phyloP scores from a whole-genome alignment of 2,797 vertebrate genomes.

The Tauraco hartlaubi region DNA sequence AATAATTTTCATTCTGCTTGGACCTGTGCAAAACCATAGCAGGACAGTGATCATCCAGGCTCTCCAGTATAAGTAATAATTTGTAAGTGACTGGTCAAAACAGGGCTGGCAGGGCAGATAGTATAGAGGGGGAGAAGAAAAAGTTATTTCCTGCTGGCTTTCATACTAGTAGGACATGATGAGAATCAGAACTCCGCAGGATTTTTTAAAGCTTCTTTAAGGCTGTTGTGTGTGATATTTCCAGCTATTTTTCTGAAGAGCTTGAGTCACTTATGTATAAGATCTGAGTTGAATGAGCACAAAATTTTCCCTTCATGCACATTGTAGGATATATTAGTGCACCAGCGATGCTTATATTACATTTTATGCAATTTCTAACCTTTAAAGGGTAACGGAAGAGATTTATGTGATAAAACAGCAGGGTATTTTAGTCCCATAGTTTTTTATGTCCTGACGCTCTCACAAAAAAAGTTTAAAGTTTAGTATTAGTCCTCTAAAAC shows the following conservation, averaged over 20 bases:
- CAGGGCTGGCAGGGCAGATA: not conserved
- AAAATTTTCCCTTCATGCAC: not conserved
- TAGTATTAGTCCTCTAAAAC: not conserved
- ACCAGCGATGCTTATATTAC: not conserved
- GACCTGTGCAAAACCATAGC: not conserved
- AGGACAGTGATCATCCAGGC: not conserved
- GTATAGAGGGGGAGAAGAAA: not conserved
- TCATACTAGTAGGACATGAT: not conserved
- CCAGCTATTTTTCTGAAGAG: not conserved
- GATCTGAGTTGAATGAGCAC: not conserved
- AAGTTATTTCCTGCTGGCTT: not conserved
- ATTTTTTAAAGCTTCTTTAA: not conserved
- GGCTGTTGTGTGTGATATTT: not conserved
- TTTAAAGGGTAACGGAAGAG: conserved; percentile 25
- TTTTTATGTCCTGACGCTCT: not conserved
- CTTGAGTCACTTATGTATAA: not conserved
- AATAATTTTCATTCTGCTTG: not conserved
- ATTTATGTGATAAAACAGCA: not conserved
- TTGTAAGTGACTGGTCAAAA: not conserved
- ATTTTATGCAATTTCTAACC: conserved; percentile 17
- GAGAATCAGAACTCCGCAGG: not conserved
- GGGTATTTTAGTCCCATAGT: not conserved
- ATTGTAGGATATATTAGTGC: not conserved
- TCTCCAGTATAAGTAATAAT: not conserved
- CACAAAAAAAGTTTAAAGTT: not conserved